These are phyloP conservation scores for Ichneumon xanthorius DNA, from an alignment of 2,888 invertebrate genomes.

Conservation along the genomic window DNA sequence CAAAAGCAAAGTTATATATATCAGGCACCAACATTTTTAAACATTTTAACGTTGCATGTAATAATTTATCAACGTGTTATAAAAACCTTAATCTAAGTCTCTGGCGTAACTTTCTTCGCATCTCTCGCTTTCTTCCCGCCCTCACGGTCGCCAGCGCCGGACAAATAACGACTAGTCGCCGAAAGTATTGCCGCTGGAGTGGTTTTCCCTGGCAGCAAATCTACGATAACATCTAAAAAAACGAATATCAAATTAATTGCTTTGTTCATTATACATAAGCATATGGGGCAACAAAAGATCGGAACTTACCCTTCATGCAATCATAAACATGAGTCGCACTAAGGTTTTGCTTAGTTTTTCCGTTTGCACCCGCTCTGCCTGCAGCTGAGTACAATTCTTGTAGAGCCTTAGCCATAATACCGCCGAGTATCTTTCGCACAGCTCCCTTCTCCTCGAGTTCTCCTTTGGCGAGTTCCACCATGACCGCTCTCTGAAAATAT, in stretches of 20 bases:
- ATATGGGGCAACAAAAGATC: neutral
- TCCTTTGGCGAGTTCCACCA: neutral
- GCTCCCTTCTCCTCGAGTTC: neutral
- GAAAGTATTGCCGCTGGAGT: conserved; percentile 11
- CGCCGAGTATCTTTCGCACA: conserved; percentile 6
- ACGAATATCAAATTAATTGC: neutral
- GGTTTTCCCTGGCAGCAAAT: neutral
- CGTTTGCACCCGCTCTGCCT: neutral
- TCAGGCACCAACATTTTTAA: no score
- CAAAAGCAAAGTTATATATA: no score
- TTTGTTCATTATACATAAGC: neutral
- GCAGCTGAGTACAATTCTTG: conserved; percentile 10
- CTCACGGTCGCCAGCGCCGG: conserved; percentile 29
- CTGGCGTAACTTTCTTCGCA: neutral
- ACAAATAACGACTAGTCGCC: conserved; percentile 18
- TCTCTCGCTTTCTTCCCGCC: conserved; percentile 19
- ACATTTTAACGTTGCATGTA: no score
- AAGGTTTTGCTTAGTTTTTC: neutral
- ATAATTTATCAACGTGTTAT: no score
- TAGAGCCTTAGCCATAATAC: neutral
- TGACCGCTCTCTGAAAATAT: no score
- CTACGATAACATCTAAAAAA: conserved; percentile 24
- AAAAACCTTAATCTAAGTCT: no score
- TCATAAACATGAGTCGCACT: neutral
- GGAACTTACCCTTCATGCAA: conserved; percentile 11